Evolutionary conservation across 2,888 invertebrate species (phyloP).

Genomic region (Agrilus mali): DNA sequence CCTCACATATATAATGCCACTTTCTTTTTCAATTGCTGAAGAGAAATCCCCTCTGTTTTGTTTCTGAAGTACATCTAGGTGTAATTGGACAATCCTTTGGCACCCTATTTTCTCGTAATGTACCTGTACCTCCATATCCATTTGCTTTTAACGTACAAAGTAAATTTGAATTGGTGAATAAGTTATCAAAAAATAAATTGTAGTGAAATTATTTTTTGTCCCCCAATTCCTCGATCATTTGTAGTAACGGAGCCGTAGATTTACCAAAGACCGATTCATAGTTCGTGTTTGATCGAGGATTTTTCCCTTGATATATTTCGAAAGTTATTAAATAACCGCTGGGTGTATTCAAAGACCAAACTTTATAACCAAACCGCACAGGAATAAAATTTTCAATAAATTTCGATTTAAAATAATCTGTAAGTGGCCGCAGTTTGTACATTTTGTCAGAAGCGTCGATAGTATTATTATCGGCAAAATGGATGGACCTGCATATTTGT

Average conservation of each 20-base stretch:
- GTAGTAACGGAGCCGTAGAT: neutral
- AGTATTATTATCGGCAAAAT: conserved; percentile 10
- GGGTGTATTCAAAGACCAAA: neutral
- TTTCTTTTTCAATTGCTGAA: no score
- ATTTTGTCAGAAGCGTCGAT: conserved; percentile 10
- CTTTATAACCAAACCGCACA: neutral
- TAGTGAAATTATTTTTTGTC: conserved; percentile 4
- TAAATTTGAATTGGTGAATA: conserved; percentile 11
- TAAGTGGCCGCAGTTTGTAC: conserved; percentile 11
- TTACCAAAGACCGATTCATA: neutral
- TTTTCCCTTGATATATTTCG: neutral
- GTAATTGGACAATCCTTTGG: conserved; percentile 14
- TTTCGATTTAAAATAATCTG: conserved; percentile 4
- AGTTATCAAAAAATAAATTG: conserved; percentile 12
- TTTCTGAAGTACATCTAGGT: conserved; percentile 21
- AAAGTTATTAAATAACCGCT: neutral
- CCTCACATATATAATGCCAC: no score
- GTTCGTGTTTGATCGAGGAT: neutral
- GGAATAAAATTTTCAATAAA: neutral
- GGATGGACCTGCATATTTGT: conserved; percentile 9
- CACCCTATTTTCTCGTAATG: conserved; percentile 16
- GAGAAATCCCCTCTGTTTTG: conserved; percentile 19
- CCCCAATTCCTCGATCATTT: neutral
- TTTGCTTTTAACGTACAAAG: conserved; percentile 7
- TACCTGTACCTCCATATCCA: conserved; percentile 16